Conservation (phyloP, 2,797 vertebrate species). For the Nasua narica region DNA sequence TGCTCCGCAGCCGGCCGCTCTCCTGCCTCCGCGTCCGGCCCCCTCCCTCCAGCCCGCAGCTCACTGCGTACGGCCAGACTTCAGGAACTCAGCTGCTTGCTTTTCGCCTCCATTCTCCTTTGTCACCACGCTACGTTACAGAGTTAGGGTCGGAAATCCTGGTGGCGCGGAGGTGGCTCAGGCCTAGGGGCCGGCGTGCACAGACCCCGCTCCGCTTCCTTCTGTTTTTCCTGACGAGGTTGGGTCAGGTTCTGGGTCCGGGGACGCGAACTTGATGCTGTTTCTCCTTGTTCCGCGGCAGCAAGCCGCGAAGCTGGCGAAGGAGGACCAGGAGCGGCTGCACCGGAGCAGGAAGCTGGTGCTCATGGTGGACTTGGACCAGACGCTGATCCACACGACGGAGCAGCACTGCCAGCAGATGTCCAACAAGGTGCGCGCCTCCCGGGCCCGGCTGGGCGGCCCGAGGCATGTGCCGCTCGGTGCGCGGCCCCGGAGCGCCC, state of each 20-base stretch:
- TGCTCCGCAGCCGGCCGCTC: no score
- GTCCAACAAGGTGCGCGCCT: slow-evolving; percentile 91
- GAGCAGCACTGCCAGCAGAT: slow-evolving; percentile 95
- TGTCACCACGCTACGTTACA: rapidly evolving
- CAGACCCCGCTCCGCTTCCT: rapidly evolving
- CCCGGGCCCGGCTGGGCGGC: rapidly evolving
- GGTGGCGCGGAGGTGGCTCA: rapidly evolving
- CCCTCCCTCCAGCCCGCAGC: not conserved
- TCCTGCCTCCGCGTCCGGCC: no score
- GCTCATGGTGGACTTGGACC: slow-evolving; percentile 98
- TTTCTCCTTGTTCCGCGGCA: slow-evolving; percentile 72
- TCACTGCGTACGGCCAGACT: rapidly evolving
- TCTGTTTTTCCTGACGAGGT: not conserved
- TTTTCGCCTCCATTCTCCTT: not conserved
- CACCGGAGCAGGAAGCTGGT: slow-evolving; percentile 95
- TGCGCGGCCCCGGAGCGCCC: rapidly evolving
- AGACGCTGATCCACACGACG: slow-evolving; percentile 98
- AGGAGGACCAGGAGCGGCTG: slow-evolving; percentile 96
- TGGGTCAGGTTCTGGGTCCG: not conserved
- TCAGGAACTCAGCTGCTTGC: not conserved
- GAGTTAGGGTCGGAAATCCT: not conserved
- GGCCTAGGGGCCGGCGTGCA: not conserved
- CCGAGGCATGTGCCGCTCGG: not conserved
- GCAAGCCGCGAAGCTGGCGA: slow-evolving; percentile 96
- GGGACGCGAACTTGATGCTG: not conserved